phyloP scores from a whole-genome alignment of 2,113 vertebrate genomes.

The Trochalopteron elliotii region DNA sequence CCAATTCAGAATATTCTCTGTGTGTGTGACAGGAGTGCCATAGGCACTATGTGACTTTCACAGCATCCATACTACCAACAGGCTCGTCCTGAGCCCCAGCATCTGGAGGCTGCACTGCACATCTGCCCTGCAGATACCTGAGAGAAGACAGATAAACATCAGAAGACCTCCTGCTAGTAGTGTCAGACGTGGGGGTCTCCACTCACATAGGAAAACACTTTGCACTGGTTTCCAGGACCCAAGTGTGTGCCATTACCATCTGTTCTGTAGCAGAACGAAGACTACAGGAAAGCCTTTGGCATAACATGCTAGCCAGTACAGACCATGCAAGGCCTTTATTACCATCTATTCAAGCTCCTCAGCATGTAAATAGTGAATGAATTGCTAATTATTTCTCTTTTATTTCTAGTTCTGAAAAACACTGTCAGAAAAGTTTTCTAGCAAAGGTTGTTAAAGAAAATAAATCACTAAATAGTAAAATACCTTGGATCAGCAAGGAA shows the following conservation, averaged over 20 bases:
- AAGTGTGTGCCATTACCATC: neutral
- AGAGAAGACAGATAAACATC: neutral
- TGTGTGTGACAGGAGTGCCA: neutral
- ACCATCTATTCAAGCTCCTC: neutral
- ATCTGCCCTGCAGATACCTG: neutral
- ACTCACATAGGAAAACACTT: neutral
- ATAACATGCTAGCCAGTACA: neutral
- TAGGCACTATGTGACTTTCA: rapidly evolving
- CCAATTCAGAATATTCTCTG: neutral
- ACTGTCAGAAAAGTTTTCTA: neutral
- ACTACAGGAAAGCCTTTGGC: neutral
- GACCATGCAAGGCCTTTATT: neutral
- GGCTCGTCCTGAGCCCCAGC: neutral
- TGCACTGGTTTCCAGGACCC: neutral
- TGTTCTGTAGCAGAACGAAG: neutral
- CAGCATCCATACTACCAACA: neutral
- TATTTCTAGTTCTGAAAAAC: neutral
- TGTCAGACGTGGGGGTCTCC: neutral
- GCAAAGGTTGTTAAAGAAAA: neutral
- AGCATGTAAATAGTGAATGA: neutral
- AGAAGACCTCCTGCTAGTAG: neutral
- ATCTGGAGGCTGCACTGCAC: neutral
- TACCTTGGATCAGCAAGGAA: neutral
- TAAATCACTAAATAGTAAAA: neutral
- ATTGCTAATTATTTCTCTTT: neutral